Base-by-base conservation (phyloP, 92 coral and sea anemone species). In the Paramuricea clavata region DNA sequence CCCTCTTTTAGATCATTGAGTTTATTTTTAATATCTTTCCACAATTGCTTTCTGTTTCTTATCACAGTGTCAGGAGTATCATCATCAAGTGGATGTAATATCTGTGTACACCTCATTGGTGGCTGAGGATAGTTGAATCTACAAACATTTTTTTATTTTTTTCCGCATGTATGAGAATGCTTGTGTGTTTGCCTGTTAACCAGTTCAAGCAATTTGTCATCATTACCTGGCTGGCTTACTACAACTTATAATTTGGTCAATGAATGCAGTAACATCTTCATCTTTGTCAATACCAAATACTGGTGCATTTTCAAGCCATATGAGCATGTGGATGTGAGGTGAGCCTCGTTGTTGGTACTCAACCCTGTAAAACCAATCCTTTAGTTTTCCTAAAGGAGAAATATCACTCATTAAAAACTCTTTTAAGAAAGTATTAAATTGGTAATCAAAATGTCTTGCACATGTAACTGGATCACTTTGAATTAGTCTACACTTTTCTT, bases 261-360 rank as follows among this genome's bases (percentile, higher is more conserved):
- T 81, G 26, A 21, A 70, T 71, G 5, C 16, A 12, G 49, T 70
- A 16, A 50, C 56, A 82, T 39, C 44, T 39, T 39, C 44, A 39
- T 39, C 44, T 39, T 39, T 39, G 10, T 39, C 44, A 39, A 39
- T 81, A 19, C 77, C 74, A 89, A 89, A 89, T 42, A 21, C 81
- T 84, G 86, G 92, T 59, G 92, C 76, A 52, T 85, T 70, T 84
- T 89, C 76, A 10, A 85, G 89, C 86, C 92, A 85, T 78, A 89
- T 77, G 3, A 85, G 71, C 89, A 89, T 79, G 52, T 89, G 92
- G 52, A 89, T 70, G 49, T 89, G 92, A 61, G 92, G 92, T 9
- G 91, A 88, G 32, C 91, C 88, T 61, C 82, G 52, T 12, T 47
- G 52, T 47, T 47, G 52, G 10, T 47, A 47, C 10, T 47, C 52